Percentiles rank a stretch among this genome's conserved stretches.
Evolutionary conservation across 2,888 invertebrate species (phyloP).

Genomic region (Pimpla rufipes): DNA sequence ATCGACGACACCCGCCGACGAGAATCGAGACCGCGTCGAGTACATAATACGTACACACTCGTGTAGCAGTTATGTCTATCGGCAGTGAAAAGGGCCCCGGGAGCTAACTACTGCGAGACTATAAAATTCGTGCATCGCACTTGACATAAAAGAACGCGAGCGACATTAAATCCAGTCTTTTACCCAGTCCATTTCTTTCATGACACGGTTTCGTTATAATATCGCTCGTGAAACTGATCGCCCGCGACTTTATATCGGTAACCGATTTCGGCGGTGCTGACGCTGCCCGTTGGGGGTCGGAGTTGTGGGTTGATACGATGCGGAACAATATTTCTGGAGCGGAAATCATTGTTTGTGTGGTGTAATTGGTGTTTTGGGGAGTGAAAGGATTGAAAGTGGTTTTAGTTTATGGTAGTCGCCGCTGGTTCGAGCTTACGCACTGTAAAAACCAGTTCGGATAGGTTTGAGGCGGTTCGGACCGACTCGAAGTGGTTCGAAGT

Average conservation of each 20-base stretch:
- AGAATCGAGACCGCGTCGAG: conserved; percentile 8
- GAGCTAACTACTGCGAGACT: background rate
- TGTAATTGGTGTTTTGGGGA: no score
- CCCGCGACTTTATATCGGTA: background rate
- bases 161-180: background rate
- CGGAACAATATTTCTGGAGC: no score
- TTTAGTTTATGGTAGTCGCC: no score
- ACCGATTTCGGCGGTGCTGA: background rate
- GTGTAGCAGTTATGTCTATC: conserved; percentile 1
- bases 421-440: no score
- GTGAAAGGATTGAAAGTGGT: no score
- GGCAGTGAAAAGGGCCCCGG: background rate
- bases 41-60: background rate
- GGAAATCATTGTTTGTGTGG: no score
- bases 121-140: background rate
- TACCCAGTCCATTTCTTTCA: background rate
- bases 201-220: background rate
- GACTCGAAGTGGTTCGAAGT: background rate
- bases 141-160: conserved; percentile 7
- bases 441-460: no score
- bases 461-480: background rate
- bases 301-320: background rate
- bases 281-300: background rate
- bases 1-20: conserved; percentile 18
- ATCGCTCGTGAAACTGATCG: background rate